Conservation (phyloP, 35 echinoderm and acorn worm species). For the Eucidaris tribuloides region DNA sequence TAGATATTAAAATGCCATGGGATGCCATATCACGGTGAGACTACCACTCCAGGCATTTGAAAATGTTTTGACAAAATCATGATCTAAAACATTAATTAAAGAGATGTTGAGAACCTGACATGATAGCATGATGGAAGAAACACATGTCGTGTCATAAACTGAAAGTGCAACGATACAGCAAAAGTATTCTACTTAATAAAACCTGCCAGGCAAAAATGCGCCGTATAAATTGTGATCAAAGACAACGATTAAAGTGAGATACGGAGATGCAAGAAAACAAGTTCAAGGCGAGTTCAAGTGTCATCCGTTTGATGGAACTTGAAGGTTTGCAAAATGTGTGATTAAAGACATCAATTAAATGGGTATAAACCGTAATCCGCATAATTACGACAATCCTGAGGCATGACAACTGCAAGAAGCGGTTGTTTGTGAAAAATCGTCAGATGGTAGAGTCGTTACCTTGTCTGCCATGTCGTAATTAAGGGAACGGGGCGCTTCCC, state of each 20-base stretch:
- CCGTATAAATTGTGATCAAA: not conserved
- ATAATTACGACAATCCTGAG: not conserved
- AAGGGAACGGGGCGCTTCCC: not conserved
- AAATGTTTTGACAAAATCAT: too few species aligned
- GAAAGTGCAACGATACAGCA: not conserved
- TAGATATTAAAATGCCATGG: too few species aligned
- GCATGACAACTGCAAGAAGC: not conserved
- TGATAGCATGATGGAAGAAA: not conserved
- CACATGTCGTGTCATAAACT: not conserved
- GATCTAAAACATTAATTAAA: too few species aligned
- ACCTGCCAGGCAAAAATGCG: not conserved
- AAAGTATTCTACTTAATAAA: not conserved
- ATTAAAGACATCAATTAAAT: not conserved
- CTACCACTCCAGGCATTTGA: too few species aligned
- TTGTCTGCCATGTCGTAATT: not conserved
- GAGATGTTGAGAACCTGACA: not conserved
- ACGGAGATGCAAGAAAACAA: not conserved
- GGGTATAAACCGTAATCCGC: not conserved
- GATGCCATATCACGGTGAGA: too few species aligned
- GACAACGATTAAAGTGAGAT: not conserved
- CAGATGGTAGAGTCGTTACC: constrained; percentile 27
- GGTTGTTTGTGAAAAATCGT: not conserved
- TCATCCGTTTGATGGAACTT: not conserved
- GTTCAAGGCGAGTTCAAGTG: not conserved
- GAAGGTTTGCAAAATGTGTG: not conserved